These are phyloP conservation scores for Enteromius thamalakanensis DNA, from an alignment of 2,797 vertebrate genomes.

Conservation along the genomic window DNA sequence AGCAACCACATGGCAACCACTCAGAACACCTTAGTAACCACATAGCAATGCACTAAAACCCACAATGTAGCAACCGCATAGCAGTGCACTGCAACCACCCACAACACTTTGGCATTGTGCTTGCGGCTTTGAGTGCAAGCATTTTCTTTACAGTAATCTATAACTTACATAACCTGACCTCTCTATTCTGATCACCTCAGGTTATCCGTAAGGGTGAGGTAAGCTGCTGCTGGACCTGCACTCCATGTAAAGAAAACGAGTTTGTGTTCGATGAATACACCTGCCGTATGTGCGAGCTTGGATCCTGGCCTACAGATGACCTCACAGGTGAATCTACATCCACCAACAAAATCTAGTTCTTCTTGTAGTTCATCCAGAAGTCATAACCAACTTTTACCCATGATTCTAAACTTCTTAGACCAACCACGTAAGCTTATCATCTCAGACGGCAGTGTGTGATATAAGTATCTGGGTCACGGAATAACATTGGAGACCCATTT, in stretches of 20 bases:
- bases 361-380: background rate
- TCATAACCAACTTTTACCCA: background rate
- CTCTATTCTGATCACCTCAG: slow-evolving; percentile 67
- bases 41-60: slow-evolving; percentile 10
- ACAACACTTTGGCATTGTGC: background rate
- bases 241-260: slow-evolving; percentile 98
- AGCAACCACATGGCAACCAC: background rate
- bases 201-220: slow-evolving; percentile 99
- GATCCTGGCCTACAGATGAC: slow-evolving; percentile 92
- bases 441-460: slow-evolving; percentile 24
- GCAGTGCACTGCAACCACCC: background rate
- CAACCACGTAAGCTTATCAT: slow-evolving; percentile 18
- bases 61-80: background rate
- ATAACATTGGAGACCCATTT: slow-evolving; percentile 47
- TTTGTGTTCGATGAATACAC: slow-evolving; percentile 97
- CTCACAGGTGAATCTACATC: slow-evolving; percentile 85
- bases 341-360: background rate
- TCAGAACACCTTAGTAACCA: slow-evolving; percentile 7
- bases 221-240: slow-evolving; percentile 99
- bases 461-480: slow-evolving; percentile 52
- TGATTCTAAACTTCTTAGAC: background rate
- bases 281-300: slow-evolving; percentile 90
- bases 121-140: background rate
- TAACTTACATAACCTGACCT: slow-evolving; percentile 1
- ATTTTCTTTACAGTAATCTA: background rate